Evolutionary conservation across 2,113 vertebrate genomes (phyloP).

Genomic region (Rhinoderma darwinii): DNA sequence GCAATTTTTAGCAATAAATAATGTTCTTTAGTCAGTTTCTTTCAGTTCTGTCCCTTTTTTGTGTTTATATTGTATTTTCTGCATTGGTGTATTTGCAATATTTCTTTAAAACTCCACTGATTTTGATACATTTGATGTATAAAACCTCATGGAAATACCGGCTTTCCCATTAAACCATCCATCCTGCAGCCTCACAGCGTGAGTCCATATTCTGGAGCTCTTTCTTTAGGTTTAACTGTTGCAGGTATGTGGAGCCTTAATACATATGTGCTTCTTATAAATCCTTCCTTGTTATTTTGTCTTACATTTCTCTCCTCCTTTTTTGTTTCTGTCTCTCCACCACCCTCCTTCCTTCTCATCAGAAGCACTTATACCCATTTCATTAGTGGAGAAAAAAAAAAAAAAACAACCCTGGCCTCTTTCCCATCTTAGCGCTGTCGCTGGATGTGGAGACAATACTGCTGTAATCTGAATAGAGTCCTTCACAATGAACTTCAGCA

Average conservation of each 20-base stretch:
- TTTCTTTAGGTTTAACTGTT: not conserved
- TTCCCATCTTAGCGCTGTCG: constrained; percentile 42
- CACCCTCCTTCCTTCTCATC: not conserved
- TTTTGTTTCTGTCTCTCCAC: not conserved
- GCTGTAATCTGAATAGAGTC: constrained; percentile 47
- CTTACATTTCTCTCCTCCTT: not conserved
- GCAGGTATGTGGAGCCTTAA: not conserved
- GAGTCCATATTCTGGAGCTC: not conserved
- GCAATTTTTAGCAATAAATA: no score
- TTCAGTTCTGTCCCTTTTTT: not conserved
- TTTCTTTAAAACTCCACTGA: not conserved
- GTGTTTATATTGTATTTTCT: not conserved
- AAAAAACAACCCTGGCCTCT: constrained; percentile 33
- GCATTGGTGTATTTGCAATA: not conserved
- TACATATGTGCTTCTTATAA: not conserved
- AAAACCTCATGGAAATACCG: not conserved
- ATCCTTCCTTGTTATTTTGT: not conserved
- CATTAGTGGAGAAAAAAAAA: constrained; percentile 34
- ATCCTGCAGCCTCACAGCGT: not conserved
- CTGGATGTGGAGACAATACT: constrained; percentile 42
- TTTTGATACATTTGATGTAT: not conserved
- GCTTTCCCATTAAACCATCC: not conserved
- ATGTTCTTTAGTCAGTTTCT: not conserved
- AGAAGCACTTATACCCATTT: constrained; percentile 33
- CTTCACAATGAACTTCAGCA: constrained; percentile 49